Conservation (phyloP, 2,888 invertebrate species). For the Lithodes maja region DNA sequence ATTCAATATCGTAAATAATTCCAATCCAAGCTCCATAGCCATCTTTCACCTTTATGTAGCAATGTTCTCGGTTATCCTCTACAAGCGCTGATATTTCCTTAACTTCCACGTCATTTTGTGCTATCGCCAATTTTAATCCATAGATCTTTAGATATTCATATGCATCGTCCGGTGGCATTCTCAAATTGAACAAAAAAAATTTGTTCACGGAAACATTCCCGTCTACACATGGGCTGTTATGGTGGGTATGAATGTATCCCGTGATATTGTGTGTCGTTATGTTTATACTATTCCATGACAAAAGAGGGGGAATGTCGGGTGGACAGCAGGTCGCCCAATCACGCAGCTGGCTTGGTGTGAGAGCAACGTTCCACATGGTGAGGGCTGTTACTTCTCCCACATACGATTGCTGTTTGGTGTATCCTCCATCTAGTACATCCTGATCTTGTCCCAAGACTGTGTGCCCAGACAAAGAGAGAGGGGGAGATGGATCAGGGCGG, state of each 20-base stretch:
- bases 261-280: slow-evolving; percentile 21
- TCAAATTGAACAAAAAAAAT: slow-evolving; percentile 20
- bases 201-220: not conserved
- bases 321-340: slow-evolving; percentile 29
- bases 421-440: slow-evolving; percentile 34
- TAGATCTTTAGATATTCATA: not conserved
- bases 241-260: not conserved
- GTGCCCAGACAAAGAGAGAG: slow-evolving; percentile 27
- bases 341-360: not conserved
- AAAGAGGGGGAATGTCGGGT: not conserved
- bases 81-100: slow-evolving; percentile 8
- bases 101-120: slow-evolving; percentile 7
- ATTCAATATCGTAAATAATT: not conserved
- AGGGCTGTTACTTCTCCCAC: slow-evolving; percentile 38
- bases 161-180: slow-evolving; percentile 5
- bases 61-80: not conserved
- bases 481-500: not conserved
- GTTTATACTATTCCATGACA: slow-evolving; percentile 6
- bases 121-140: slow-evolving; percentile 16
- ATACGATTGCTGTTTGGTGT: slow-evolving; percentile 39
- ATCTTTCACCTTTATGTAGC: not conserved
- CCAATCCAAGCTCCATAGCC: slow-evolving; percentile 17
- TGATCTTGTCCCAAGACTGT: slow-evolving; percentile 41
- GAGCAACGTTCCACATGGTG: slow-evolving; percentile 25
- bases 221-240: slow-evolving; percentile 7